phyloP scores from a whole-genome alignment of 2,888 invertebrate species.

The Anthrax anthrax region DNA sequence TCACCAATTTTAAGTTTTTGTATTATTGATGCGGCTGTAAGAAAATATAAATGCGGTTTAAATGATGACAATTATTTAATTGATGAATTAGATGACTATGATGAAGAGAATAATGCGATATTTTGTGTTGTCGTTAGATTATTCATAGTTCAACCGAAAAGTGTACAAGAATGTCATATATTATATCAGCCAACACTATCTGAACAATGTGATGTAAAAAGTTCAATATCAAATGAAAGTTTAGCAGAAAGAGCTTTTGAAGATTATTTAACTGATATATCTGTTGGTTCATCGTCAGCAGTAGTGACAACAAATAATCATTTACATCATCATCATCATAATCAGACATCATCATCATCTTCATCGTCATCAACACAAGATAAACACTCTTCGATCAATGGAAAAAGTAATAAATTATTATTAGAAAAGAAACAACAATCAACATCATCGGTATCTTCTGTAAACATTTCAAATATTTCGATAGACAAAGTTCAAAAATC shows the following conservation, averaged over 20 bases:
- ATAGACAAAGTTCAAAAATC: neutral
- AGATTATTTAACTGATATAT: conserved; percentile 1
- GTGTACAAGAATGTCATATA: conserved; percentile 71
- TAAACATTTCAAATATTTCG: neutral
- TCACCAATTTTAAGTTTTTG: conserved; percentile 82
- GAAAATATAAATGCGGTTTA: conserved; percentile 35
- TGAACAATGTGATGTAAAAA: conserved; percentile 22
- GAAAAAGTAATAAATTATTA: neutral
- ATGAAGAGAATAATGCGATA: conserved; percentile 40
- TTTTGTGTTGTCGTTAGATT: conserved; percentile 42
- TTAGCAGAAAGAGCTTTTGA: conserved; percentile 1
- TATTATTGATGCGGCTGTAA: conserved; percentile 60
- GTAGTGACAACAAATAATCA: neutral
- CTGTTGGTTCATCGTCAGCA: neutral
- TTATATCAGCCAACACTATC: conserved; percentile 40
- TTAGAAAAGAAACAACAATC: neutral
- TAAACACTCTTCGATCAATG: no score
- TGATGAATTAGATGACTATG: conserved; percentile 46
- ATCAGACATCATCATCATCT: neutral
- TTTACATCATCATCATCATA: neutral
- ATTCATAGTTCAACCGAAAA: conserved; percentile 76
- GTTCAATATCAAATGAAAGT: conserved; percentile 17
- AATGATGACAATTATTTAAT: conserved; percentile 34
- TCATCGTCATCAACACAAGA: neutral
- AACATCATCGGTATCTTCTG: neutral